Evolutionary conservation across 2,888 invertebrate species (phyloP), one percentile per base, ranked within the genome.

Genomic region (Drosophila macrothrix): DNA sequence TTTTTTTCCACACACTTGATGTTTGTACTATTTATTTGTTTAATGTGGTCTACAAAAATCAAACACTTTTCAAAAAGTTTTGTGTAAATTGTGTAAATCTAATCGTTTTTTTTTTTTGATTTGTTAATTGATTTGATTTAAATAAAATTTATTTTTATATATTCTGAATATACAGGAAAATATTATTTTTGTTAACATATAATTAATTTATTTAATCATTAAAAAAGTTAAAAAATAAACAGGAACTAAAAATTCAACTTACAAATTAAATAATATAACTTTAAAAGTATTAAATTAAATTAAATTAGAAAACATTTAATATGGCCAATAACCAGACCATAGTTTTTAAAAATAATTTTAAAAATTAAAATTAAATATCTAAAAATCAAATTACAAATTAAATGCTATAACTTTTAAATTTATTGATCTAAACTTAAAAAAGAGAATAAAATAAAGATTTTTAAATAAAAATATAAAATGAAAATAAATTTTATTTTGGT

Each of bases 241-340:
- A 14, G 3, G 14, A 14, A 22, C 16, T 46, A 22, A 4, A 22
- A 4, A 22, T 22, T 7, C 7, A 46, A 22, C 14, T 14, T 22
- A 3, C 14, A 22, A 43, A 22, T 14, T 7, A 43, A 22, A 22
- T 12, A 22, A 22, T 3, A 22, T 14, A 3, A 4, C 1, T 46
- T 4, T 1, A 25, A 22, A 46, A 7, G 4, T n/a, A n/a, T 4
- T 22, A 1, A n/a, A n/a, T n/a, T n/a, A n/a, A n/a, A 22, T 22
- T 1, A 4, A 16, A 22, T 46, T 16, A 14, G 4, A 46, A 22
- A 14, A 22, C 1, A 2, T 46, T 22, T 22, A 41, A n/a, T 41
- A 0, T n/a, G n/a, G 0, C 1, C 9, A n/a, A 39, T 9, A 39
- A 0, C 0, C 39, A 4, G 9, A 9, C 4, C 0, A 9, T 1